These are phyloP conservation scores for Saxidomus purpurata DNA, from an alignment of 1,140 invertebrate species.

Conservation along the genomic window DNA sequence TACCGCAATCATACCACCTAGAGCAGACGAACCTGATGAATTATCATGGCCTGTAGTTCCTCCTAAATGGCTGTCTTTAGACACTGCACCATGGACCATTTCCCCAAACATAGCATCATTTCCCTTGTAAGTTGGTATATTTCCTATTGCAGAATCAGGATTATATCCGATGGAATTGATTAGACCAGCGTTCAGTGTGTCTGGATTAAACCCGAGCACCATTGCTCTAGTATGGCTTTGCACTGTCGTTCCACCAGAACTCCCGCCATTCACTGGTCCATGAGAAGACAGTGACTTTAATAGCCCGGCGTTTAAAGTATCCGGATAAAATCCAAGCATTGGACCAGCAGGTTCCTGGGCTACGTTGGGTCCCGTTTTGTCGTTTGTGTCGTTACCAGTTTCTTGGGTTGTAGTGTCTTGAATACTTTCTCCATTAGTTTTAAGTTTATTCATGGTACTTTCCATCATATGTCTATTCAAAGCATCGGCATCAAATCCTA, in stretches of 20 bases:
- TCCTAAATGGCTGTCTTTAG: background rate
- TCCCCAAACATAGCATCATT: background rate
- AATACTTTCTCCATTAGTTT: background rate
- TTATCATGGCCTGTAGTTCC: background rate
- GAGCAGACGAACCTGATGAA: background rate
- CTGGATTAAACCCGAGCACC: slow-evolving; percentile 30
- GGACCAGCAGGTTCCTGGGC: background rate
- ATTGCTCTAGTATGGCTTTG: background rate
- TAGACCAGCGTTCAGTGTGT: slow-evolving; percentile 25
- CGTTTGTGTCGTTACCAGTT: background rate
- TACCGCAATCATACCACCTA: background rate
- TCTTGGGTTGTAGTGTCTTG: background rate
- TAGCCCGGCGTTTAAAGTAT: background rate
- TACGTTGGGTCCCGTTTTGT: background rate
- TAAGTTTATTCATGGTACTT: background rate
- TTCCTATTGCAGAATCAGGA: slow-evolving; percentile 19
- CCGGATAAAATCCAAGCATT: background rate
- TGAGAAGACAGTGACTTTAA: background rate
- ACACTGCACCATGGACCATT: background rate
- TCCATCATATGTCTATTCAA: slow-evolving; percentile 17
- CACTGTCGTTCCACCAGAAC: background rate
- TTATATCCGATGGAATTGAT: slow-evolving; percentile 34
- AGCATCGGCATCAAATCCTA: slow-evolving; percentile 29
- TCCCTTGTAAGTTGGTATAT: background rate
- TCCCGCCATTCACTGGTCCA: background rate